Percentiles rank a stretch among this genome's conserved stretches.
phyloP scores from a whole-genome alignment of 2,888 invertebrate species.

The Epicampocera succincta region DNA sequence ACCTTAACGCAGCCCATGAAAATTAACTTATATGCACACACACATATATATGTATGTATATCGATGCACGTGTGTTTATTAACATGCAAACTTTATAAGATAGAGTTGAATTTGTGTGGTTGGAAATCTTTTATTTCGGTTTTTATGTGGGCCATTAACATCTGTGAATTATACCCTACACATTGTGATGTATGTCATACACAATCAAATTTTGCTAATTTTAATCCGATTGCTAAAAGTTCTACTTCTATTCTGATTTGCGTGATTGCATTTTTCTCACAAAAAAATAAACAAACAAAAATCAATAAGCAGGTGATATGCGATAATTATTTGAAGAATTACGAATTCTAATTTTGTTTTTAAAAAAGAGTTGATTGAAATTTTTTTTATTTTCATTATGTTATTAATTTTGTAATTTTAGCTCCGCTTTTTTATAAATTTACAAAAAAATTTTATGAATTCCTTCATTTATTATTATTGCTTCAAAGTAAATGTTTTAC shows the following conservation, averaged over 20 bases:
- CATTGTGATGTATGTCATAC: background rate
- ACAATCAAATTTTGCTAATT: conserved; percentile 40
- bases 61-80: too few relatives aligned
- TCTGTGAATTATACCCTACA: background rate
- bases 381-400: too few relatives aligned
- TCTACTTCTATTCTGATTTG: conserved; percentile 37
- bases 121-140: background rate
- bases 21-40: background rate
- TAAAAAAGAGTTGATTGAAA: too few relatives aligned
- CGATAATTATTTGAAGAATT: too few relatives aligned
- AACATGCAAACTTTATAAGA: conserved; percentile 19
- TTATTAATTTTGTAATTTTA: too few relatives aligned
- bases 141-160: conserved; percentile 34
- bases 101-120: conserved; percentile 11
- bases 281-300: background rate
- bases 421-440: too few relatives aligned
- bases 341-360: too few relatives aligned
- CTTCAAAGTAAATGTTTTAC: too few relatives aligned
- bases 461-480: too few relatives aligned
- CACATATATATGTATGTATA: background rate
- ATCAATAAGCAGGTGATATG: too few relatives aligned
- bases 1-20: conserved; percentile 8
- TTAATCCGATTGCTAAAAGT: conserved; percentile 39
- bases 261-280: conserved; percentile 40
- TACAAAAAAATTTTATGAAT: too few relatives aligned